Conservation (phyloP, 1,140 invertebrate genomes). For the Hylaeus volcanicus region DNA sequence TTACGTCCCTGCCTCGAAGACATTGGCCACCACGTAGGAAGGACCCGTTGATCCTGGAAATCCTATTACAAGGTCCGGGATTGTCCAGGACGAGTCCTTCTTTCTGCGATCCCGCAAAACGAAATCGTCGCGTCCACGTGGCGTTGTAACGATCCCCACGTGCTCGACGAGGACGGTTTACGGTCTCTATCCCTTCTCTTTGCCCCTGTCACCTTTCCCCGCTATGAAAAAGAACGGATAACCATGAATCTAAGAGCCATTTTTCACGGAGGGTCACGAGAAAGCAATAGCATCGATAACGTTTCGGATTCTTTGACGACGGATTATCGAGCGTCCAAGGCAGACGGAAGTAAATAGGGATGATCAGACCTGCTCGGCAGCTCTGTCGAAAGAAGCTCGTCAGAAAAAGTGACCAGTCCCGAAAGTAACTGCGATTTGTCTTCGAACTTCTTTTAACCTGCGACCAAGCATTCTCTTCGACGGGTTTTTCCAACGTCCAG, state of each 20-base stretch:
- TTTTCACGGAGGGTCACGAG: neutral
- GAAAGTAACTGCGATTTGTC: too few species aligned
- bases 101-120: conserved; percentile 52
- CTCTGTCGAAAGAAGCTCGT: too few species aligned
- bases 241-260: neutral
- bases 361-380: too few species aligned
- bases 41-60: conserved; percentile 51
- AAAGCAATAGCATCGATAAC: neutral
- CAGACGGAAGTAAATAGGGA: too few species aligned
- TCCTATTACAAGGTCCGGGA: conserved; percentile 55
- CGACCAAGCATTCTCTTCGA: too few species aligned
- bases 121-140: conserved; percentile 54
- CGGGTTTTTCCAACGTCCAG: too few species aligned
- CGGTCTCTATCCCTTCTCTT: conserved; percentile 20
- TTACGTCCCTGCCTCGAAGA: conserved; percentile 36
- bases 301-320: too few species aligned
- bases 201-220: neutral
- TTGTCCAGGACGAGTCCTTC: conserved; percentile 29
- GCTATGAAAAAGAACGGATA: neutral
- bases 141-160: conserved; percentile 48
- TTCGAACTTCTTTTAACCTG: too few species aligned
- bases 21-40: neutral
- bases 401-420: too few species aligned
- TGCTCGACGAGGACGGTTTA: conserved; percentile 50
- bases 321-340: neutral